phyloP scores from a whole-genome alignment of 35 echinoderm and acorn worm species.

The Stichopus chloronotus region DNA sequence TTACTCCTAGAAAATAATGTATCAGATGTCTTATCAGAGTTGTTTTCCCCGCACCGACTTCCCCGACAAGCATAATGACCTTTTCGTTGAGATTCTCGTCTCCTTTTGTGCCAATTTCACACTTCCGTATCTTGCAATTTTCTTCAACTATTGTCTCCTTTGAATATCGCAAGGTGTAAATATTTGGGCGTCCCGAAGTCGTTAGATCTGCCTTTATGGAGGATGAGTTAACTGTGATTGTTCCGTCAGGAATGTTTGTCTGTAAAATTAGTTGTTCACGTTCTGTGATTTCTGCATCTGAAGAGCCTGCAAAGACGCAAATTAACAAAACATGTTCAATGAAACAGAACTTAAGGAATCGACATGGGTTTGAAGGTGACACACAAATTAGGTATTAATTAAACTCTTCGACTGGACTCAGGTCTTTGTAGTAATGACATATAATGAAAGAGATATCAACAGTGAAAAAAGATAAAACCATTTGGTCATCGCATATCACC shows the following conservation, averaged over 20 bases:
- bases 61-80: not conserved
- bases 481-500: too few relatives aligned
- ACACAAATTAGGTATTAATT: too few relatives aligned
- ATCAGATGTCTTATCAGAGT: not conserved
- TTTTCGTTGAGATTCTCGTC: not conserved
- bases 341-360: too few relatives aligned
- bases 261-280: too few relatives aligned
- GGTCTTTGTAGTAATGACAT: too few relatives aligned
- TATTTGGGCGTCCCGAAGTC: not conserved
- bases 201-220: not conserved
- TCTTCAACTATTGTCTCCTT: not conserved
- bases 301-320: too few relatives aligned
- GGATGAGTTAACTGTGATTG: not conserved
- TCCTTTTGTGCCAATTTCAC: not conserved
- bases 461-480: too few relatives aligned
- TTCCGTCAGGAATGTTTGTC: not conserved
- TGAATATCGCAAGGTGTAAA: not conserved
- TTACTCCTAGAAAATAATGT: not conserved
- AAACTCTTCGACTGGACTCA: too few relatives aligned
- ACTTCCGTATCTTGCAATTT: not conserved
- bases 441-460: too few relatives aligned
- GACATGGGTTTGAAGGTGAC: too few relatives aligned
- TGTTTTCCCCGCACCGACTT: not conserved
- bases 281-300: too few relatives aligned
- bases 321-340: too few relatives aligned